Evolutionary conservation across 2,797 vertebrate species (phyloP).

Genomic region (Pelobates cultripes): DNA sequence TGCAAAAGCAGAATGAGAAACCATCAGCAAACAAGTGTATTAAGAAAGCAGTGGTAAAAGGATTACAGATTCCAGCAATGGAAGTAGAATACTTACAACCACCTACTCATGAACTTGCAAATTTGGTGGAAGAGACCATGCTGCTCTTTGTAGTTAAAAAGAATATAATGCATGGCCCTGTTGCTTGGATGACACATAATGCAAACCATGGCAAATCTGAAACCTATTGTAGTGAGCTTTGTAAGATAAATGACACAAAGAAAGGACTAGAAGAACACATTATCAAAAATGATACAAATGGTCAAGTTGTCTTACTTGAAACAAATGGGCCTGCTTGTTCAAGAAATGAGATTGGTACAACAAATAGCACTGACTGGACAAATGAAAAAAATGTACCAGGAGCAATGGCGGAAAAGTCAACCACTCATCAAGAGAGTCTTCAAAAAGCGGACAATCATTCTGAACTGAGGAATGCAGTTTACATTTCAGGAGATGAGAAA

Average conservation of each 20-base stretch:
- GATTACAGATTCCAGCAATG: conserved; percentile 59
- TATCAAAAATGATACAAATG: neutral
- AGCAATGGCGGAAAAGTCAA: neutral
- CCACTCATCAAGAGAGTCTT: neutral
- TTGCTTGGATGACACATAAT: neutral
- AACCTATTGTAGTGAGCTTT: neutral
- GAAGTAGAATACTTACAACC: conserved; percentile 63
- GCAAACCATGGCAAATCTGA: conserved; percentile 1
- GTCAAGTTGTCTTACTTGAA: neutral
- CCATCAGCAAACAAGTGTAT: conserved; percentile 44
- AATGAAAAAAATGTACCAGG: neutral
- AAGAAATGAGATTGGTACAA: neutral
- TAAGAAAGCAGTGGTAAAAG: conserved; percentile 63
- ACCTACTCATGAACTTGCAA: conserved; percentile 63
- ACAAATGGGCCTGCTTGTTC: neutral
- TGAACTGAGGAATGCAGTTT: neutral
- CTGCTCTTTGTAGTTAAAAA: conserved; percentile 66
- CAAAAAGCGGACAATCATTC: neutral
- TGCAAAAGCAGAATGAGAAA: conserved; percentile 54
- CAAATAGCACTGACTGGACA: neutral
- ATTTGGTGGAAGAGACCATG: conserved; percentile 63
- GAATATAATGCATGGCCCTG: conserved; percentile 58
- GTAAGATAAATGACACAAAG: neutral
- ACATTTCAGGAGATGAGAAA: neutral
- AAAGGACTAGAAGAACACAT: neutral